Percentiles rank a stretch among this genome's conserved stretches.
phyloP scores from a whole-genome alignment of 2,113 vertebrate genomes.

The Passer montanus region DNA sequence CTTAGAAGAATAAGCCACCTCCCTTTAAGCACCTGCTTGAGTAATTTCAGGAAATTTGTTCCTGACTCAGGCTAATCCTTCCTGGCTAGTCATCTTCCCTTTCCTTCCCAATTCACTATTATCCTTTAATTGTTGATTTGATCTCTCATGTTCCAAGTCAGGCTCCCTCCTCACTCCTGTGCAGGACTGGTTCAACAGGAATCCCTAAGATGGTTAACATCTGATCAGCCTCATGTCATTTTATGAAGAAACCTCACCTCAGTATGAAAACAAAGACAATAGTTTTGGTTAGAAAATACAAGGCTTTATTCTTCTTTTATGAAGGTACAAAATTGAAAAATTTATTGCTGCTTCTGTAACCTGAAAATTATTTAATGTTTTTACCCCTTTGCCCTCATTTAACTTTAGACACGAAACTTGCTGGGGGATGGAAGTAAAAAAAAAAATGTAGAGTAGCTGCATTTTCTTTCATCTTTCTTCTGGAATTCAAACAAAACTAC shows the following conservation, averaged over 20 bases:
- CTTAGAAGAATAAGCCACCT: background rate
- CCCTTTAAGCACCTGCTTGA: slow-evolving; percentile 30
- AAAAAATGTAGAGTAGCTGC: background rate
- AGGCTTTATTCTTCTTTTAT: background rate
- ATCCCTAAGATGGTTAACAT: background rate
- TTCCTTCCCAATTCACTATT: slow-evolving; percentile 46
- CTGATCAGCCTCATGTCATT: background rate
- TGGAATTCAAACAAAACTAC: background rate
- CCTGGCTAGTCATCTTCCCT: slow-evolving; percentile 64
- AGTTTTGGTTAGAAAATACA: background rate
- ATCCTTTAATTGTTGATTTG: slow-evolving; percentile 54
- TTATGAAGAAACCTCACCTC: background rate
- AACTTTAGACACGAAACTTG: background rate
- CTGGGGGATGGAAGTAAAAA: background rate
- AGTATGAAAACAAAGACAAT: background rate
- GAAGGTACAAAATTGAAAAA: background rate
- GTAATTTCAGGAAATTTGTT: slow-evolving; percentile 53
- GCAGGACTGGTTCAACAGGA: background rate
- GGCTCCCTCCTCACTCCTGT: background rate
- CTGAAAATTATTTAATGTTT: background rate
- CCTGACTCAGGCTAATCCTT: slow-evolving; percentile 50
- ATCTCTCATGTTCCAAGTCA: background rate
- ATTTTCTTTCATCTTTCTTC: background rate
- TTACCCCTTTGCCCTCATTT: background rate
- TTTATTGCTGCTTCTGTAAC: background rate